phyloP scores from a whole-genome alignment of 2,797 vertebrate genomes.

The Graptemys geographica region DNA sequence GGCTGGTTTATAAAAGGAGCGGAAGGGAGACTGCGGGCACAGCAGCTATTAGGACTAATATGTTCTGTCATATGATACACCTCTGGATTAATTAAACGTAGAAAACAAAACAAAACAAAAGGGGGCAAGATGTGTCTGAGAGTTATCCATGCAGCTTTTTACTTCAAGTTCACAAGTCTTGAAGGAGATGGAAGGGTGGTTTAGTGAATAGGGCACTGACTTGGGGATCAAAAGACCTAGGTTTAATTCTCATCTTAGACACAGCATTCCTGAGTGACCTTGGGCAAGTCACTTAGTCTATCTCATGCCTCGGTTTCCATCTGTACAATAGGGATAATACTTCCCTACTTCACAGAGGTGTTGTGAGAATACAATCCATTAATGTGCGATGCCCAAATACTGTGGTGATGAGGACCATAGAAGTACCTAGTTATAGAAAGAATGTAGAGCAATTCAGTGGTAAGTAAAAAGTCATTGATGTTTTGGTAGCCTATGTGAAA shows the following conservation, averaged over 20 bases:
- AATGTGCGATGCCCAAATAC: not conserved
- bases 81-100: not conserved
- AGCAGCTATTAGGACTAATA: not conserved
- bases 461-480: not conserved
- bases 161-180: not conserved
- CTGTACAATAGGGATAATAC: rapidly evolving
- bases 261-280: not conserved
- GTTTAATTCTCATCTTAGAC: not conserved
- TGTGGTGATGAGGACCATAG: not conserved
- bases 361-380: not conserved
- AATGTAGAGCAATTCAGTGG: not conserved
- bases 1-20: not conserved
- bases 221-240: not conserved
- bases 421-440: not conserved
- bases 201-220: not conserved
- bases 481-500: not conserved
- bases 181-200: not conserved
- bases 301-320: not conserved
- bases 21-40: not conserved
- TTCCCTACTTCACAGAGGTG: rapidly evolving
- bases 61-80: not conserved
- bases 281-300: not conserved
- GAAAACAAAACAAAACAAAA: not conserved
- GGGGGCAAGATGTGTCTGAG: not conserved
- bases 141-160: not conserved